Conservation (phyloP, 1,140 invertebrate species). For the Hypothenemus hampei region DNA sequence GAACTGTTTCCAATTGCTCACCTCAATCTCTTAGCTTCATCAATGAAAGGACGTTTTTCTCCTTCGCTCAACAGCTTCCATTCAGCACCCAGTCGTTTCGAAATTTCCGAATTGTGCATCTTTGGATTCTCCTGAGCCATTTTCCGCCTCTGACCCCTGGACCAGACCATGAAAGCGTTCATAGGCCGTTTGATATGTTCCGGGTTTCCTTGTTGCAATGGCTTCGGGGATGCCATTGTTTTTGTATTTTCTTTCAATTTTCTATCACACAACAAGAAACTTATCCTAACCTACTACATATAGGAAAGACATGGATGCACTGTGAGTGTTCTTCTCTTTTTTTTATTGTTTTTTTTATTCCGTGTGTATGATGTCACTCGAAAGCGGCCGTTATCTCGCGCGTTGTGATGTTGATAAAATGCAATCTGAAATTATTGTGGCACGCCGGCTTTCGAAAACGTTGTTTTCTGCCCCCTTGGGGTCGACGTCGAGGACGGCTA, state of each 20-base stretch:
- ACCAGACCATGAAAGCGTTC: slow-evolving; percentile 95
- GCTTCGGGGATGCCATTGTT: slow-evolving; percentile 40
- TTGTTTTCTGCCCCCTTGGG: slow-evolving; percentile 16
- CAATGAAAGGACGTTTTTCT: slow-evolving; percentile 93
- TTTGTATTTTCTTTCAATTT: too few relatives aligned
- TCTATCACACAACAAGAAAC: too few relatives aligned
- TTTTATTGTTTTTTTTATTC: too few relatives aligned
- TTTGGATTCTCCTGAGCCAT: slow-evolving; percentile 98
- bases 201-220: slow-evolving; percentile 33
- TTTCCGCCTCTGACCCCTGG: slow-evolving; percentile 80
- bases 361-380: too few relatives aligned
- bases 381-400: slow-evolving; percentile 14
- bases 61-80: slow-evolving; percentile 86
- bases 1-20: too few relatives aligned
- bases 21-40: slow-evolving; percentile 90
- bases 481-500: neutral
- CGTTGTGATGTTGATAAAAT: slow-evolving; percentile 20
- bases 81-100: slow-evolving; percentile 80
- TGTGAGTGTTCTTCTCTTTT: too few relatives aligned
- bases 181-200: slow-evolving; percentile 87
- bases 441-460: slow-evolving; percentile 18
- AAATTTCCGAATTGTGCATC: slow-evolving; percentile 96
- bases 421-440: slow-evolving; percentile 13
- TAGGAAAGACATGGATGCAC: slow-evolving; percentile 17
- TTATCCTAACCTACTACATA: too few relatives aligned